These are phyloP conservation scores for Kobus ellipsiprymnus DNA, from an alignment of 2,113 vertebrate genomes.

Conservation along the genomic window DNA sequence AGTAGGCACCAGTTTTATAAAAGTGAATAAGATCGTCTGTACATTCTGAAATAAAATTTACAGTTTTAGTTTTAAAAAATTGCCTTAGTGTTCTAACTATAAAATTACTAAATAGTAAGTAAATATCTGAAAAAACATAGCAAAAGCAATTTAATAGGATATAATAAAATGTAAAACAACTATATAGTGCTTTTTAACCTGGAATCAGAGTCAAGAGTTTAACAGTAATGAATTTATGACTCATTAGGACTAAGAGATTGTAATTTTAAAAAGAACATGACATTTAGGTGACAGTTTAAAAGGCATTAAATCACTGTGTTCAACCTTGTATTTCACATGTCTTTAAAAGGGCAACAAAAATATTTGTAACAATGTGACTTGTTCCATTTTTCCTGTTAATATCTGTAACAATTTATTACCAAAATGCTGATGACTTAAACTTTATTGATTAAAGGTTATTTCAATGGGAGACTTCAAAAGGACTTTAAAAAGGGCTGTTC, in stretches of 20 bases:
- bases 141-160: constrained; percentile 17
- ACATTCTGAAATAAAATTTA: constrained; percentile 13
- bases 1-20: background rate
- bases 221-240: constrained; percentile 47
- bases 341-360: constrained; percentile 5
- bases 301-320: constrained; percentile 48
- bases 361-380: constrained; percentile 15
- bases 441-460: constrained; percentile 5
- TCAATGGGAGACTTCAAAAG: background rate
- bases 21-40: background rate
- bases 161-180: constrained; percentile 42
- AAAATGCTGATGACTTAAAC: background rate
- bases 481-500: background rate
- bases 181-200: constrained; percentile 40
- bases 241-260: constrained; percentile 43
- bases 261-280: constrained; percentile 58
- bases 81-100: background rate
- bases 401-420: background rate
- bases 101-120: constrained; percentile 14
- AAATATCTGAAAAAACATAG: constrained; percentile 19
- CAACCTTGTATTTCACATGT: constrained; percentile 36
- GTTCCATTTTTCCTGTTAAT: constrained; percentile 29
- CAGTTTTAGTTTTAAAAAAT: background rate
- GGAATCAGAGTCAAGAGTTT: constrained; percentile 9
- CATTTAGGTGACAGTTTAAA: constrained; percentile 65